A percentile compares a stretch with the other conserved stretches of the same genome.
These are phyloP conservation scores for Ptychoptera contaminata DNA, from an alignment of 2,888 invertebrate species.

Conservation along the genomic window DNA sequence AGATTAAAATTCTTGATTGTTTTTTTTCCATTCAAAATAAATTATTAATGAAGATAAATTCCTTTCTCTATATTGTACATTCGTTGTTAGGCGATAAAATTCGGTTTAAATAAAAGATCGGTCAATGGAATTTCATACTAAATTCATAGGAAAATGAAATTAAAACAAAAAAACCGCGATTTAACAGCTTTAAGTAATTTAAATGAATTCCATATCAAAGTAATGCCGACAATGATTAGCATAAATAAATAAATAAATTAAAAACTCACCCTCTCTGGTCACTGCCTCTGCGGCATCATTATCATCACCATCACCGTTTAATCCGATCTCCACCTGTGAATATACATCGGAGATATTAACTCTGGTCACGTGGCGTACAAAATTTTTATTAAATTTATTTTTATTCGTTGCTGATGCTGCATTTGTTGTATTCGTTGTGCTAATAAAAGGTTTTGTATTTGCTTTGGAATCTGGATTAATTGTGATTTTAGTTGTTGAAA, in stretches of 20 bases:
- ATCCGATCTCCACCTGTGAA: slow-evolving; percentile 44
- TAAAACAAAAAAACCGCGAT: neutral
- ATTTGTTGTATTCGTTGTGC: no score
- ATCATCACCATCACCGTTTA: slow-evolving; percentile 54
- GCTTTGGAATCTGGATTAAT: no score
- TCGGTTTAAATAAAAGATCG: no score
- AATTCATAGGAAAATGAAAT: neutral
- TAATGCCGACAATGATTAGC: no score
- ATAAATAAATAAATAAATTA: slow-evolving; percentile 3
- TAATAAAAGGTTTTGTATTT: no score
- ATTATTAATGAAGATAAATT: no score
- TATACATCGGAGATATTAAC: slow-evolving; percentile 33
- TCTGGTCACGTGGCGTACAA: slow-evolving; percentile 32
- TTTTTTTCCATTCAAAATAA: no score
- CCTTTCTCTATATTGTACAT: no score
- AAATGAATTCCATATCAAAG: no score
- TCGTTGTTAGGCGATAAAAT: no score
- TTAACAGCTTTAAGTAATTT: slow-evolving; percentile 1
- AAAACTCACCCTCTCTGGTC: slow-evolving; percentile 67
- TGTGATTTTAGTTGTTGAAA: neutral
- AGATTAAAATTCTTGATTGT: no score
- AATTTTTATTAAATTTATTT: slow-evolving; percentile 21
- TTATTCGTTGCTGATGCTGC: slow-evolving; percentile 5
- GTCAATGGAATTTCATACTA: no score
- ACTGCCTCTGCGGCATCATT: slow-evolving; percentile 49